Base-by-base conservation (phyloP, 2,797 vertebrate species). In the Hafferia zeledoni region DNA sequence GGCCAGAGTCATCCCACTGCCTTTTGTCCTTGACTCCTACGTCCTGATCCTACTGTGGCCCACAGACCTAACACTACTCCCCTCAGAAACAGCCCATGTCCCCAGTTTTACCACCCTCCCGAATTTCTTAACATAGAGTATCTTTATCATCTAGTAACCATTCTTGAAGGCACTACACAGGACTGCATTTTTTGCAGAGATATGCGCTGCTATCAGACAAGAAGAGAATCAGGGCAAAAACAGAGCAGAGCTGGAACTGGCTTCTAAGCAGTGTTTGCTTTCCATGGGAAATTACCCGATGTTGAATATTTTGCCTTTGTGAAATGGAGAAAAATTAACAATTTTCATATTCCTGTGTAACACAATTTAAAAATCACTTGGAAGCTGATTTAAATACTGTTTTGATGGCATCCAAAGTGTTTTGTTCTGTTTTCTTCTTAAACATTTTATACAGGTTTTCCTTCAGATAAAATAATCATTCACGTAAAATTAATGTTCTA, bases 241-340 rank as follows among this genome's bases (percentile, higher is more conserved):
- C 15, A 92, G 37, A 70, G 56, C 23, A 79, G 31, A 22, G 20
- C 11, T 81, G 43, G 19, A 80, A 65, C 22, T 86, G 33, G 33
- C 52, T 70, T 83, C 46, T 64, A 57, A 61, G 18, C 6, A 84
- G 3, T 27, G 11, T 35, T 82, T 61, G 16, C 15, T 65, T 93
- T 95, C 47, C 16, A 8, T 37, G 44, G 55, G 63, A 84, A 86
- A 79, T 55, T 71, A 63, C 17, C 46, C 61, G 30, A 37, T 63
- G 30, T 27, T 50, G 7, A 95, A 31, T 33, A 60, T n/a, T 61
- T 76, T 87, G 89, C 20, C 25, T 87, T 63, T 61, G 35, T 55
- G 43, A 94, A 87, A 94, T 11, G 28, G 78, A 87, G 50, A 90
- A 90, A 78, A 87, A 13, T 17, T 79, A 94, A 88, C 60, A 90